phyloP scores from a whole-genome alignment of 2,113 vertebrate genomes.

The Erpornis zantholeuca region DNA sequence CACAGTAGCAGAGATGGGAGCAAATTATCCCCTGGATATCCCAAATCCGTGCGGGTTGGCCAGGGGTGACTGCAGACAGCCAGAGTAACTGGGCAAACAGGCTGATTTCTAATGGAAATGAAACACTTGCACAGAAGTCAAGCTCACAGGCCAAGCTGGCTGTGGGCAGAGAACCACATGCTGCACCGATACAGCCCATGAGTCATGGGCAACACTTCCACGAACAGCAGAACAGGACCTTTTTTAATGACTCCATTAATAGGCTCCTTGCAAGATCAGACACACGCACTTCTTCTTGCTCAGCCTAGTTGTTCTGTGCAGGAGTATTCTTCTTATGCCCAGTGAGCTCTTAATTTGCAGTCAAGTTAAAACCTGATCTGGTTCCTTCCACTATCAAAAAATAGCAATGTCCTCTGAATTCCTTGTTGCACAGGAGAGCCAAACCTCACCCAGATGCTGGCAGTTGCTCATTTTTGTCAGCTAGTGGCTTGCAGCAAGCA shows the following conservation, averaged over 20 bases:
- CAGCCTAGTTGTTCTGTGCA: constrained; percentile 16
- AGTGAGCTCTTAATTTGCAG: constrained; percentile 4
- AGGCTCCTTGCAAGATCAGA: constrained; percentile 51
- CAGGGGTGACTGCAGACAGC: background rate
- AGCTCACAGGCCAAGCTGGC: background rate
- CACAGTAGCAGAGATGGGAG: background rate
- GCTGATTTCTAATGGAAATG: background rate
- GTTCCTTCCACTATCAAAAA: constrained; percentile 20
- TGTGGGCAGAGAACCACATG: constrained; percentile 17
- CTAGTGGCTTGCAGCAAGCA: constrained; percentile 22
- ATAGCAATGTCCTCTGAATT: background rate
- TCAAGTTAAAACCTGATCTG: constrained; percentile 17
- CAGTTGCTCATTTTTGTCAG: constrained; percentile 22
- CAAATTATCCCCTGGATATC: background rate
- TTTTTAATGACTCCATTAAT: constrained; percentile 41
- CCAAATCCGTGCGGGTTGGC: background rate
- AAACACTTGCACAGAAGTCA: background rate
- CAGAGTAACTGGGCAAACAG: background rate
- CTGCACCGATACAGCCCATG: background rate
- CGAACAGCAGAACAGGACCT: background rate
- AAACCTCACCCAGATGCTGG: constrained; percentile 35
- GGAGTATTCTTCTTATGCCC: background rate
- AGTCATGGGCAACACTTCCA: constrained; percentile 1
- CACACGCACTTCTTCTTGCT: background rate
- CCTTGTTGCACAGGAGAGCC: background rate